Conservation (phyloP, 2,888 invertebrate genomes). For the Leptopilina syphax region DNA sequence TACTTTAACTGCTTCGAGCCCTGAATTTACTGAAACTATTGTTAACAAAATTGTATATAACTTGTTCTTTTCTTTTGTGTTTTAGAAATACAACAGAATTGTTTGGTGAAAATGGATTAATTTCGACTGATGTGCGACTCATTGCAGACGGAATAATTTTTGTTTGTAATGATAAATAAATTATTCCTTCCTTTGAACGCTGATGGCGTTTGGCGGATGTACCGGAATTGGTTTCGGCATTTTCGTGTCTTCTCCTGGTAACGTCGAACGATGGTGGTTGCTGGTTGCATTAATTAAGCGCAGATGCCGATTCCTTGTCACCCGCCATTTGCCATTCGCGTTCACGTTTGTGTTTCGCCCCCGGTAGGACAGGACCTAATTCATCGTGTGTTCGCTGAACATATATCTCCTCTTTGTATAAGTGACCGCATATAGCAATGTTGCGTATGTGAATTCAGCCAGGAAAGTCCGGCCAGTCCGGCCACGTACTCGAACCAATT, state of each 20-base stretch:
- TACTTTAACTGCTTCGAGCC: no score
- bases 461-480: conserved; percentile 15
- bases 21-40: no score
- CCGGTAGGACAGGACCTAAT: conserved; percentile 62
- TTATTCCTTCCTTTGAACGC: not conserved
- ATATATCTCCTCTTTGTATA: conserved; percentile 42
- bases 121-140: no score
- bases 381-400: conserved; percentile 58
- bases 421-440: not conserved
- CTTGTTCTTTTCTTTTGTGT: no score
- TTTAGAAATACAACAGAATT: no score
- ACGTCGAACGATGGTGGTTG: conserved; percentile 47
- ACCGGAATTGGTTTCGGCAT: conserved; percentile 51
- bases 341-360: conserved; percentile 58
- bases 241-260: conserved; percentile 54
- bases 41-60: no score
- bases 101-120: no score
- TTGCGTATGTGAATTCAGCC: conserved; percentile 13
- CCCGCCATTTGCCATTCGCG: conserved; percentile 66
- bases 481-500: conserved; percentile 45
- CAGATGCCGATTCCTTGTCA: conserved; percentile 69
- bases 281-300: conserved; percentile 67
- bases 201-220: not conserved
- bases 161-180: no score
- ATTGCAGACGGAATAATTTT: no score